Evolutionary conservation across 1,140 invertebrate species (phyloP).

Genomic region (Anastrepha obliqua): DNA sequence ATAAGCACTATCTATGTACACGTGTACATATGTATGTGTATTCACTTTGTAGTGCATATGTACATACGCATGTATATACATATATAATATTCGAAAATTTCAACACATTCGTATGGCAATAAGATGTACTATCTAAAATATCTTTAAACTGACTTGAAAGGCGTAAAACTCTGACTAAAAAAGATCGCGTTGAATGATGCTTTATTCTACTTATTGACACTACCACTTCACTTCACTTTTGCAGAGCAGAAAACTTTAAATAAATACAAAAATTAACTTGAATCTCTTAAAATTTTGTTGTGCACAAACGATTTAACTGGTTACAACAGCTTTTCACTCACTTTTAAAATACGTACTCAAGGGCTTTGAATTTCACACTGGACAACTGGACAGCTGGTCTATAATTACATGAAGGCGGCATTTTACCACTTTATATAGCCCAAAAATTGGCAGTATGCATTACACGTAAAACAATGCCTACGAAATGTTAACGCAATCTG

Average conservation of each 20-base stretch:
- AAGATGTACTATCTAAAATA: no score
- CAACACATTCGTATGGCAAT: no score
- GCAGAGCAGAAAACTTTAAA: not conserved
- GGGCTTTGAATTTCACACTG: not conserved
- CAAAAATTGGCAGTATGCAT: conserved; percentile 32
- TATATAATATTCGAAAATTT: no score
- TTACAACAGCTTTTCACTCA: not conserved
- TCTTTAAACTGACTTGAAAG: not conserved
- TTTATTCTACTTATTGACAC: not conserved
- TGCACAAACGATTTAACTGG: not conserved
- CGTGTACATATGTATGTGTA: not conserved
- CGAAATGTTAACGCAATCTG: not conserved
- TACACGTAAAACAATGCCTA: conserved; percentile 25
- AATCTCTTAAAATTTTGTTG: not conserved
- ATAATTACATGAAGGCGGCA: conserved; percentile 45
- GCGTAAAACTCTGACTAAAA: not conserved
- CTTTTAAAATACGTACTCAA: conserved; percentile 22
- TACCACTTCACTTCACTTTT: not conserved
- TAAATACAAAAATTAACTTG: not conserved
- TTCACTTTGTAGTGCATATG: not conserved
- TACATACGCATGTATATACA: no score
- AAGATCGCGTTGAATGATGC: not conserved
- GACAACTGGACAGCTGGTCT: conserved; percentile 11
- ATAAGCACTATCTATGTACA: no score
- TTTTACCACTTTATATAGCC: conserved; percentile 49